phyloP scores from a whole-genome alignment of 2,113 vertebrate species.

The Myrmecobius fasciatus region DNA sequence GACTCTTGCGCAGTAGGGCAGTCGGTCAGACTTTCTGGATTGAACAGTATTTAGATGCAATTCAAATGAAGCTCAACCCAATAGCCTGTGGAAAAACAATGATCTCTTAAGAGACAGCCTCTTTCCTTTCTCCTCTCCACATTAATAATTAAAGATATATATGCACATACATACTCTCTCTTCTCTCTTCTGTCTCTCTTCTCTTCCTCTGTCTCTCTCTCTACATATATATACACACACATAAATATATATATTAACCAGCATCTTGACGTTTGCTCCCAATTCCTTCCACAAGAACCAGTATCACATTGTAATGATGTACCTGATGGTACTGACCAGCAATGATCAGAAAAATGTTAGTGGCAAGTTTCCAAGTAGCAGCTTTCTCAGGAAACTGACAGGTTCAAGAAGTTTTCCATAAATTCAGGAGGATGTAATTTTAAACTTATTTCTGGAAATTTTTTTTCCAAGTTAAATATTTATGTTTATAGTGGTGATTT shows the following conservation, averaged over 20 bases:
- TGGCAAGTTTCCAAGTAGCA: not conserved
- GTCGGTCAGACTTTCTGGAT: not conserved
- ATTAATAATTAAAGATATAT: not conserved
- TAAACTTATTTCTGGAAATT: too few relatives aligned
- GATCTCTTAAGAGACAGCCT: not conserved
- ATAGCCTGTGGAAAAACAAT: not conserved
- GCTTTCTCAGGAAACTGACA: not conserved
- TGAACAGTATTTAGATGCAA: not conserved
- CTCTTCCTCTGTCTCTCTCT: too few relatives aligned
- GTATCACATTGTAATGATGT: not conserved
- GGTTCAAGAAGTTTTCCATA: not conserved
- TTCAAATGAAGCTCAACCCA: not conserved
- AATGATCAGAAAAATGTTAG: not conserved
- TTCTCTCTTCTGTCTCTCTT: too few relatives aligned
- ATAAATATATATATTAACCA: too few relatives aligned
- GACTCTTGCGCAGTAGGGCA: not conserved
- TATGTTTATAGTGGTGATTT: not conserved
- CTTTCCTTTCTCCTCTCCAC: not conserved
- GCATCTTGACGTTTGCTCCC: not conserved
- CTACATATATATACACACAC: too few relatives aligned
- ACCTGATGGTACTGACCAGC: not conserved
- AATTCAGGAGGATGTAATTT: too few relatives aligned
- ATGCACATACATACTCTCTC: too few relatives aligned
- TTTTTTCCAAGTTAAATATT: not conserved
- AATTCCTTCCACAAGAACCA: not conserved